Evolutionary conservation across 2,113 vertebrate species (phyloP).

Genomic region (Mustelus asterias): DNA sequence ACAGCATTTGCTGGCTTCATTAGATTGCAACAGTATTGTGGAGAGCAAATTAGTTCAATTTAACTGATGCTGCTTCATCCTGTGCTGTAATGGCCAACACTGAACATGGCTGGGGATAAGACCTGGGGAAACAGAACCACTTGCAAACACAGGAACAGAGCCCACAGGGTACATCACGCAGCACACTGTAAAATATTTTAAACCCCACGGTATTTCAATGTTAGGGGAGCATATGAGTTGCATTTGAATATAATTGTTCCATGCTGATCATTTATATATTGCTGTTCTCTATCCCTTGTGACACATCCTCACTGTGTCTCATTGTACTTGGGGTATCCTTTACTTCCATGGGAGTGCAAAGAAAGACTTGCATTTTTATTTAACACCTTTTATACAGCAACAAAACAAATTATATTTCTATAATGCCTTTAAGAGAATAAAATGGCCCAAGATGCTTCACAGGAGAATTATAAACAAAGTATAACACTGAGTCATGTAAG

Average conservation of each 20-base stretch:
- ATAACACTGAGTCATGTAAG: too few relatives aligned
- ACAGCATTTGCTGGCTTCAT: background rate
- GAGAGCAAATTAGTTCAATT: slow-evolving; percentile 5
- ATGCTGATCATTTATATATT: background rate
- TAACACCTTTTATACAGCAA: too few relatives aligned
- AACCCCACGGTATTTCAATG: background rate
- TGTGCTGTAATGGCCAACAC: background rate
- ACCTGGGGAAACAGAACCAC: background rate
- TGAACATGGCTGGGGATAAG: too few relatives aligned
- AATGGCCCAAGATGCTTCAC: background rate
- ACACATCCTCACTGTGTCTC: background rate
- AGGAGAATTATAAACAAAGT: background rate
- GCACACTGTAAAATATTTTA: background rate
- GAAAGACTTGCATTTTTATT: background rate
- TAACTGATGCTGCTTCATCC: background rate
- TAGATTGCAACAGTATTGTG: background rate
- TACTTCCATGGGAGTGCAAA: background rate
- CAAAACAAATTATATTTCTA: too few relatives aligned
- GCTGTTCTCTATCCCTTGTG: background rate
- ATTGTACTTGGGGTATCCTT: background rate
- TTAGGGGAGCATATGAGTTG: background rate
- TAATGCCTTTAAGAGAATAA: too few relatives aligned
- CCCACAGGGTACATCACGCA: background rate
- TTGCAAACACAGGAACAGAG: background rate
- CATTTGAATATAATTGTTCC: background rate